phyloP scores from a whole-genome alignment of 2,888 invertebrate species.

The Protophormia terraenovae region DNA sequence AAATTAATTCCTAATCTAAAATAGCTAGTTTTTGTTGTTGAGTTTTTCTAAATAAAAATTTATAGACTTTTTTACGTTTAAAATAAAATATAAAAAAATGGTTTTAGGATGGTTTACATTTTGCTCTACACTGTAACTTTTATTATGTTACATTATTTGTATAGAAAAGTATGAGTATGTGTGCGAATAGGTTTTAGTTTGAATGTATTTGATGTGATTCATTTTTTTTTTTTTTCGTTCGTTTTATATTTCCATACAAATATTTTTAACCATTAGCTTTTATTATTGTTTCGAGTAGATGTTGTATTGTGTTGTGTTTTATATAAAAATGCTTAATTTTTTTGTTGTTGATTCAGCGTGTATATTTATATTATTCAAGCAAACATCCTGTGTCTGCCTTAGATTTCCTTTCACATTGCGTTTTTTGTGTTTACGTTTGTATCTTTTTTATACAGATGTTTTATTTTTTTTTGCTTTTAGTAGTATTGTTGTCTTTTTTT shows the following conservation, averaged over 20 bases:
- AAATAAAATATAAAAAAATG: no score
- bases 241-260: constrained; percentile 1
- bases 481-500: constrained; percentile 18
- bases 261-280: constrained; percentile 54
- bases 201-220: background rate
- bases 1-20: no score
- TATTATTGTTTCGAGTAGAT: constrained; percentile 37
- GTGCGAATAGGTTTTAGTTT: background rate
- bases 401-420: constrained; percentile 39
- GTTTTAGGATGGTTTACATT: no score
- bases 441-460: constrained; percentile 30
- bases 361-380: constrained; percentile 45
- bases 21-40: no score
- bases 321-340: background rate
- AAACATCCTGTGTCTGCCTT: constrained; percentile 62
- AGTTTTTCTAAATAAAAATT: no score
- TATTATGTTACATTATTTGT: background rate
- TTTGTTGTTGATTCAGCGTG: constrained; percentile 28
- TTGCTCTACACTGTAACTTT: background rate
- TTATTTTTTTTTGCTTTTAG: background rate
- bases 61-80: no score
- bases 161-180: background rate
- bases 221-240: background rate
- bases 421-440: constrained; percentile 19
- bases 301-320: background rate